Base-by-base conservation (phyloP, 2,113 vertebrate genomes). In the Tyto alba region DNA sequence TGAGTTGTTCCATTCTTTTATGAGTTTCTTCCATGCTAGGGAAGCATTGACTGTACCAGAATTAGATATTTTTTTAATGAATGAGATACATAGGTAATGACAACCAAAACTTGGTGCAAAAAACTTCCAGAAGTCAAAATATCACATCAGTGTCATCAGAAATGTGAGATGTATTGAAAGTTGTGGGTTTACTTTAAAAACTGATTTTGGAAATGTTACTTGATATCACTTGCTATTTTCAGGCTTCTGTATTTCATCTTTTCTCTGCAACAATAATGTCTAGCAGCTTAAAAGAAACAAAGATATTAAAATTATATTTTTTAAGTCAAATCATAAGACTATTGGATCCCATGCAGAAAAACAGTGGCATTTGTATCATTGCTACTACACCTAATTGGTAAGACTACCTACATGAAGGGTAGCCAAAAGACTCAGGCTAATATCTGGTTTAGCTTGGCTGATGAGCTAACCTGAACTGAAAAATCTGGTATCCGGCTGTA, bases 301-400 rank as follows among this genome's bases (percentile, higher is more conserved):
- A 69, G 6, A 20, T 53, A 67, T 34, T 63, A 50, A 91, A 73
- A 52, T 21, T 68, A 17, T 29, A 34, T 4, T 47, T 71, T 86
- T 66, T 41, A 60, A 41, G 14, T 3, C 38, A 82, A 75, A 78
- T 14, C 3, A 8, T 36, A 45, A 66, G 21, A 15, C 21, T 71
- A 7, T 36, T 50, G 8, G 16, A 92, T 15, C 7, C 27, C 6
- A 9, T 29, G 19, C 16, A 52, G 36, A 73, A 86, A 4, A 79
- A 19, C 18, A 59, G 16, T 68, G 48, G 23, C 20, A 77, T 66
- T 69, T 77, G 11, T 71, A 45, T 26, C 2, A 3, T 26, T 88
- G 29, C 20, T 56, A 36, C 25, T 26, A 11, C 5, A 41, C 6
- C 21, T 17, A 48, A 27, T 0, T 2, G 3, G 10, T 27, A 56